Conservation (phyloP, 2,113 vertebrate genomes). For the Malurus elegans region DNA sequence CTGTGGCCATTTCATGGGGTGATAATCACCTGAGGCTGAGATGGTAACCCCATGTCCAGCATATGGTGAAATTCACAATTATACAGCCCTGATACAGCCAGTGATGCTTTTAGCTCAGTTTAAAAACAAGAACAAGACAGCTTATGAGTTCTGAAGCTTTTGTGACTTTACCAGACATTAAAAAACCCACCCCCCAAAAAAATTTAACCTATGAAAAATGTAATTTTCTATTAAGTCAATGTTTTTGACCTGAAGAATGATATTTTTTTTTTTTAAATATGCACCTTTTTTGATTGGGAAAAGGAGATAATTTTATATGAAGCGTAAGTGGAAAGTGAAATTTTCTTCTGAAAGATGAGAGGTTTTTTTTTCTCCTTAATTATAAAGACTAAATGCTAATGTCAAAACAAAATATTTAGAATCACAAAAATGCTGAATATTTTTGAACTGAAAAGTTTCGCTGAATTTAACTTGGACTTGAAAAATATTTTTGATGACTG, state of each 20-base stretch:
- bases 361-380: neutral
- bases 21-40: neutral
- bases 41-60: neutral
- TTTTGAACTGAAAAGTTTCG: neutral
- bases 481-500: neutral
- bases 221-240: neutral
- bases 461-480: neutral
- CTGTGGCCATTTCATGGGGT: neutral
- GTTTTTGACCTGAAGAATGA: neutral
- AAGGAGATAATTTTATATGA: neutral
- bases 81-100: neutral
- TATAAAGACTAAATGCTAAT: neutral
- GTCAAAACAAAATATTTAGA: neutral
- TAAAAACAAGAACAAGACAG: neutral
- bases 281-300: neutral
- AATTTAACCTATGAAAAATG: neutral
- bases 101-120: neutral
- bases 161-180: neutral
- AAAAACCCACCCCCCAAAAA: neutral
- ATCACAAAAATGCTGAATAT: neutral
- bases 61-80: neutral
- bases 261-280: neutral
- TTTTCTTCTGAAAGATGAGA: neutral
- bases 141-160: neutral
- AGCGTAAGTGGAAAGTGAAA: neutral